A percentile compares a stretch with the other conserved stretches of the same genome.
Conservation (phyloP, 2,888 invertebrate genomes). For the Chamaedrilus cognettii region DNA sequence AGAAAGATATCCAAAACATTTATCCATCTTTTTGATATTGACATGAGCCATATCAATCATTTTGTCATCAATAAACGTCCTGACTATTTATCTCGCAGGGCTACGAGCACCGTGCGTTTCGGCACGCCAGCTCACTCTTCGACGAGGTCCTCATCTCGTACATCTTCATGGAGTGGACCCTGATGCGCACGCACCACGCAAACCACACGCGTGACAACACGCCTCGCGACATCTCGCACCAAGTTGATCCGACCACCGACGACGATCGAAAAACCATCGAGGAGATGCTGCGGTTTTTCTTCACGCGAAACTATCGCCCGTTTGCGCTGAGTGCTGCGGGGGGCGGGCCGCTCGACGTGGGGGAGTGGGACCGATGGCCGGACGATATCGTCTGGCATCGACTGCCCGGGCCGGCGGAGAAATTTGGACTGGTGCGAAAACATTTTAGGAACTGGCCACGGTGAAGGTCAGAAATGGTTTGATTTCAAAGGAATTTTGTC, state of each 20-base stretch:
- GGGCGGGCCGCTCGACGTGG: slow-evolving; percentile 24
- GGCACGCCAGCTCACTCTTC: slow-evolving; percentile 28
- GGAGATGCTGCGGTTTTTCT: slow-evolving; percentile 27
- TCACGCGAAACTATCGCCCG: slow-evolving; percentile 3
- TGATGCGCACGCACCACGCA: slow-evolving; percentile 25
- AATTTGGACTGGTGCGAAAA: slow-evolving; percentile 23
- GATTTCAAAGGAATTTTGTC: too few species aligned
- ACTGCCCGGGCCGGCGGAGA: slow-evolving; percentile 20
- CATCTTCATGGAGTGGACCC: slow-evolving; percentile 40
- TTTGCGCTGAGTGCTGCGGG: slow-evolving; percentile 6
- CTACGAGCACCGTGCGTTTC: slow-evolving; percentile 35
- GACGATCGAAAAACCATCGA: slow-evolving; percentile 27
- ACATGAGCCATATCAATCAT: too few species aligned
- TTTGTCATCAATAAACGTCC: too few species aligned
- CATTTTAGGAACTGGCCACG: slow-evolving; percentile 36
- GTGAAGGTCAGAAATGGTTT: too few species aligned
- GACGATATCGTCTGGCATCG: slow-evolving; percentile 37
- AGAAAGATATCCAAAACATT: too few species aligned
- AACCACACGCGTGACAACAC: not conserved
- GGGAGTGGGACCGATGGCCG: slow-evolving; percentile 36
- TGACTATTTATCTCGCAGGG: too few species aligned
- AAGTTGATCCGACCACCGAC: not conserved
- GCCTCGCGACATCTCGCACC: not conserved
- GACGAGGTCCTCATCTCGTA: slow-evolving; percentile 25
- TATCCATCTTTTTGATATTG: too few species aligned